Base-by-base conservation (phyloP, 1,140 invertebrate species). In the Aphaenogaster floridana region DNA sequence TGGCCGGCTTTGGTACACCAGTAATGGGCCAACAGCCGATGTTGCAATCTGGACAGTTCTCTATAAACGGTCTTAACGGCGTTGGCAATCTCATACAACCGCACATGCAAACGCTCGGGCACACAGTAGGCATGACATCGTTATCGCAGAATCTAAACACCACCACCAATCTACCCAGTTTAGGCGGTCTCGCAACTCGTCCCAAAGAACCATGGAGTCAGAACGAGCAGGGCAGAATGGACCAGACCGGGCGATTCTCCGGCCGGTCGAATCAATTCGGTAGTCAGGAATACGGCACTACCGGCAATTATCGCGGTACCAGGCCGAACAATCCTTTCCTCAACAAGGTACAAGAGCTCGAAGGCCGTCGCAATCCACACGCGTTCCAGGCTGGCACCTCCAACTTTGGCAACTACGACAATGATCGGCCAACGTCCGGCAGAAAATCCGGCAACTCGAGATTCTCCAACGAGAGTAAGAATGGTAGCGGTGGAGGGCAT, bases 361-460 rank as follows among this genome's bases (percentile, higher is more conserved):
- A 96, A 9, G 96, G 96, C 52, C 96, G 96, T 59, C 94, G 96
- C 0, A 97, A 97, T 89, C 96, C 96, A 0, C 96, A 96, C 79
- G 96, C 96, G 0, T 97, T 97, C 69, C 96, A 97, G n/a, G 74
- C 94, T 0, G 74, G 76, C 39, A 15, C n/a, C 8, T 45, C 91
- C 59, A 57, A 59, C 21, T 74, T 86, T 45, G 66, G 64, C 34
- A 83, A 69, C 17, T 92, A 89, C 28, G 90, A 92, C 2, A 90
- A 86, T 4, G 92, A 94, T 3, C 61, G 91, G n/a, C 81, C 66
- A 69, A 84, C 69, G n/a, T 84, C 17, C 78, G 90, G 36, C 52
- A 92, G 89, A 81, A 91, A 87, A 72, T 89, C 72, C 50, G 81
- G 59, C 34, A 90, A 83, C 21, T 91, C 90, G 9, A 92, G 92